Evolutionary conservation across 2,113 vertebrate species (phyloP).

Genomic region (Trogon melanurus): DNA sequence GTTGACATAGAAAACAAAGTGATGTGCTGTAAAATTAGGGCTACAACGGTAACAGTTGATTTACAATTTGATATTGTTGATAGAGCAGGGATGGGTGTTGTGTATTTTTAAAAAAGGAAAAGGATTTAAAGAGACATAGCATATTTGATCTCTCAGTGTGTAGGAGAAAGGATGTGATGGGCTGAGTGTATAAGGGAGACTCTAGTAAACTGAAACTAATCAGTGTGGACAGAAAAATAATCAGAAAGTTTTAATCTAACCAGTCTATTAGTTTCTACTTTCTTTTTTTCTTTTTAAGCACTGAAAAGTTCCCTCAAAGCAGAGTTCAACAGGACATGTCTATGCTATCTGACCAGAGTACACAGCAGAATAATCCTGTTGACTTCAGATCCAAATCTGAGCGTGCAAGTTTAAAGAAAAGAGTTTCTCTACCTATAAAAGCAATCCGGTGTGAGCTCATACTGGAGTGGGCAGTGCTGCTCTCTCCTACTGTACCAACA

Average conservation of each 20-base stretch:
- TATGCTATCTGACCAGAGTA: neutral
- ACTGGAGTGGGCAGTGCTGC: neutral
- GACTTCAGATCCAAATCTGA: neutral
- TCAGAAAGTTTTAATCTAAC: neutral
- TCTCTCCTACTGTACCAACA: neutral
- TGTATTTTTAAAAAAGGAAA: neutral
- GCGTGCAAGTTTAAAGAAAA: neutral
- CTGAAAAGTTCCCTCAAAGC: neutral
- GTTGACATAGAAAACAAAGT: neutral
- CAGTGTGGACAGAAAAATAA: neutral
- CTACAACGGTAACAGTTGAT: neutral
- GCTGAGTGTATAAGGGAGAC: neutral
- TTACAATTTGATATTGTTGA: neutral
- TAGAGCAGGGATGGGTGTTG: neutral
- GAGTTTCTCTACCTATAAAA: neutral
- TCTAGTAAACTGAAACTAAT: neutral
- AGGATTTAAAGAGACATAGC: neutral
- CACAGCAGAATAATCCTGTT: neutral
- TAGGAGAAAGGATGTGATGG: neutral
- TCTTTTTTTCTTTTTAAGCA: neutral
- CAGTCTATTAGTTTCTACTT: neutral
- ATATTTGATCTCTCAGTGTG: neutral
- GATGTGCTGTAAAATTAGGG: neutral
- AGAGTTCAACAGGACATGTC: neutral
- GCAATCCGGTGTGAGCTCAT: neutral